A percentile compares a stretch with the other conserved stretches of the same genome.
These are phyloP conservation scores for Calidris pygmaea DNA, from an alignment of 2,113 vertebrate genomes.

Conservation along the genomic window DNA sequence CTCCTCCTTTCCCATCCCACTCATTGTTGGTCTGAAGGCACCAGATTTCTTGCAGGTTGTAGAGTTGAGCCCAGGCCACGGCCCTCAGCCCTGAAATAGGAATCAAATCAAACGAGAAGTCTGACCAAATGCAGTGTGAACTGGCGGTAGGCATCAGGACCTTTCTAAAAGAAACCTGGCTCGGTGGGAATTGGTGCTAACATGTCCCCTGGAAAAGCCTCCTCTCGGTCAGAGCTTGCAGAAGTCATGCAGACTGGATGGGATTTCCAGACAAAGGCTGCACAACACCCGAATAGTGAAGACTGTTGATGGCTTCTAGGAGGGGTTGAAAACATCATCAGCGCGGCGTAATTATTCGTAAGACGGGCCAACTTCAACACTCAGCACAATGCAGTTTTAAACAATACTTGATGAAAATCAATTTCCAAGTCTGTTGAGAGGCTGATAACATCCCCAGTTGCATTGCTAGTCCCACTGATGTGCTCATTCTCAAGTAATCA, in stretches of 20 bases:
- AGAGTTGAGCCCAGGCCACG: fast-evolving
- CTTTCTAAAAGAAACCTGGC: background rate
- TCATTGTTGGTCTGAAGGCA: background rate
- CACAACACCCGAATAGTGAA: background rate
- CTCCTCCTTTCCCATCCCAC: background rate
- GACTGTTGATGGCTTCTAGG: slow-evolving; percentile 34
- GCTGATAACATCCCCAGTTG: slow-evolving; percentile 9
- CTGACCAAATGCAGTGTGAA: background rate
- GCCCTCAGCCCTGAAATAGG: background rate
- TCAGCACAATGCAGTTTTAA: slow-evolving; percentile 18
- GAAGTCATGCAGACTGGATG: background rate
- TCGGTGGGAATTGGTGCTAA: background rate
- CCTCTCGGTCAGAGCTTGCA: background rate
- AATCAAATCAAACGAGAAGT: background rate
- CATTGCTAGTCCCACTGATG: background rate
- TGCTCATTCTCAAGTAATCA: slow-evolving; percentile 2
- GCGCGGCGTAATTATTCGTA: background rate
- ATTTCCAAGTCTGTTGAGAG: background rate
- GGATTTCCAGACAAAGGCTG: background rate
- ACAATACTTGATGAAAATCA: slow-evolving; percentile 50
- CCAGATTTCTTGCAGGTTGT: background rate
- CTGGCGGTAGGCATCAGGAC: background rate
- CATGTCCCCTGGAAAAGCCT: background rate
- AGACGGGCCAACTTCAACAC: background rate
- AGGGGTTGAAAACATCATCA: slow-evolving; percentile 18